Evolutionary conservation across 2,888 invertebrate genomes (phyloP).

Genomic region (Helleia helle): DNA sequence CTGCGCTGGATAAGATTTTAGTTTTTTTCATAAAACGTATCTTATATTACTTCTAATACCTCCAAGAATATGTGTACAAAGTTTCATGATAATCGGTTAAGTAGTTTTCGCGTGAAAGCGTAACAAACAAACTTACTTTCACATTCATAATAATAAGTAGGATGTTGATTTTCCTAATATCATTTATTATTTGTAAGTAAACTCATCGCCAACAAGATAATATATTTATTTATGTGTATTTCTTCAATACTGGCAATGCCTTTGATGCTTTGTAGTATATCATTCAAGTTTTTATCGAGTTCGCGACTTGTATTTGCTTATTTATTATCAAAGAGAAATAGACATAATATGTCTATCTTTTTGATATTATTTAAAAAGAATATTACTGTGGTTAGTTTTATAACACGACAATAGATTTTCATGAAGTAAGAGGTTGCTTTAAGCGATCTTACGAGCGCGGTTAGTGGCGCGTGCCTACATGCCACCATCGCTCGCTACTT

Average conservation of each 20-base stretch:
- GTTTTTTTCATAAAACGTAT: too few species aligned
- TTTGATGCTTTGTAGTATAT: not conserved
- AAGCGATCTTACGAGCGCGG: conserved; percentile 23
- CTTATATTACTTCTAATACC: too few species aligned
- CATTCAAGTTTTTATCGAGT: conserved; percentile 7
- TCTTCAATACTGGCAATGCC: not conserved
- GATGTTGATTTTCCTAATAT: too few species aligned
- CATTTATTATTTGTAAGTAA: too few species aligned
- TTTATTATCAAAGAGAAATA: not conserved
- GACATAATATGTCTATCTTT: too few species aligned
- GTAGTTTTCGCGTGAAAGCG: too few species aligned
- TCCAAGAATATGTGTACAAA: too few species aligned
- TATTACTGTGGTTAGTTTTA: not conserved
- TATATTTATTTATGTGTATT: conserved; percentile 1
- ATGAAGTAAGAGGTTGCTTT: conserved; percentile 12
- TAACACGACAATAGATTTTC: not conserved
- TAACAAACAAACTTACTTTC: too few species aligned
- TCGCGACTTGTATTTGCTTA: conserved; percentile 6
- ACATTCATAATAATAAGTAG: too few species aligned
- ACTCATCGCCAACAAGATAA: too few species aligned
- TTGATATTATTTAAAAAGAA: not conserved
- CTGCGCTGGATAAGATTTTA: too few species aligned
- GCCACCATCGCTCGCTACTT: conserved; percentile 39
- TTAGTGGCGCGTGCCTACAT: conserved; percentile 38
- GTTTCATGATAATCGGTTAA: too few species aligned